Evolutionary conservation across 2,797 vertebrate species (phyloP), one percentile per base, ranked within the genome.

Genomic region (Artibeus lituratus): DNA sequence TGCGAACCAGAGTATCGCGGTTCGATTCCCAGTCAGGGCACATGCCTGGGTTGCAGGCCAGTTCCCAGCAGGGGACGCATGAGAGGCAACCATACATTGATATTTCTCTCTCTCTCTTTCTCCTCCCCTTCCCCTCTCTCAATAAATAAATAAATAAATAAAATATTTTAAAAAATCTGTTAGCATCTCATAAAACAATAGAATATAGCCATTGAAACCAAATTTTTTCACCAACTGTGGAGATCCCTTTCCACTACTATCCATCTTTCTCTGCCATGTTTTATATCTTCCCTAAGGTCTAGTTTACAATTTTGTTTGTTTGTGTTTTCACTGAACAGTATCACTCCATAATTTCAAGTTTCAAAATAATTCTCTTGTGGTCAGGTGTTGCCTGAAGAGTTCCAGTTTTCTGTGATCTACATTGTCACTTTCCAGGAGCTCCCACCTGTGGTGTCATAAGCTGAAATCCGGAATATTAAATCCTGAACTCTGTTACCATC

Each of bases 401-500:
- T 87, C 37, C 10, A 2, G 32, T 87, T 85, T 90, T 87, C 91
- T 76, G 0, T 72, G 16, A 24, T 19, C 67, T 12, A 32, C 0
- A 2, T 22, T 67, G 51, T 95, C 70, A 39, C 67, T 81, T 69
- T 74, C 51, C 47, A 92, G 51, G 35, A 93, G 18, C 8, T 44
- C 21, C 8, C 14, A 29, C 47, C 47, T 47, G 53, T 72, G 67
- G 29, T n/a, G 26, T 86, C 81, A 49, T 15, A 29, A n/a, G 18
- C 67, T 35, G 22, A 81, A 92, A 85, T 91, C 53, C 76, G 19
- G 59, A 85, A 32, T 47, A 53, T 87, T 87, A 78, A 42, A 76
- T 96, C 42, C 67, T n/a, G 21, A 87, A 67, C 32, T 92, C 76
- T 91, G 90, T 37, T 65, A 78, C 86, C 91, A 84, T 65, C 80